These are phyloP conservation scores for Phoenicopterus ruber DNA, from an alignment of 2,113 vertebrate genomes.

Conservation along the genomic window DNA sequence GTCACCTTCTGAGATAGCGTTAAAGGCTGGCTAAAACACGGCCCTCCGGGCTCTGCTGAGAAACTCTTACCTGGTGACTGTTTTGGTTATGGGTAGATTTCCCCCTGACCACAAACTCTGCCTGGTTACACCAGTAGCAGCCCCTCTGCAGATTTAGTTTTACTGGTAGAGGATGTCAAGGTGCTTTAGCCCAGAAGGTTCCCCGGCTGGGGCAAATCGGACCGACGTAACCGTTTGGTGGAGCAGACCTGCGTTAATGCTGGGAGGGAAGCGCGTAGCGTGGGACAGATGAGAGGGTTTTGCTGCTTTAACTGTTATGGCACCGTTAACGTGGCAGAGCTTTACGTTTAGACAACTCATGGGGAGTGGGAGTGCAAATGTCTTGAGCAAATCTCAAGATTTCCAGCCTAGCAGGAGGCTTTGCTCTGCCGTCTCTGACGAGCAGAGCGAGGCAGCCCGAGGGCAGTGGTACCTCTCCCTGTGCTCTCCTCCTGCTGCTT, in stretches of 20 bases:
- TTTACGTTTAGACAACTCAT: not conserved
- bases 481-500: not conserved
- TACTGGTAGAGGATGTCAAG: not conserved
- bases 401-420: not conserved
- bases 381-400: not conserved
- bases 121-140: not conserved
- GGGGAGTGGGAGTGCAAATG: no score
- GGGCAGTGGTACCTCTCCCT: not conserved
- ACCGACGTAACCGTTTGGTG: not conserved
- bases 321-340: not conserved
- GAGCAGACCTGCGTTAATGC: not conserved
- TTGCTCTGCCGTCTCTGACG: not conserved
- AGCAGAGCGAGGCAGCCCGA: not conserved
- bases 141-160: not conserved
- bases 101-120: not conserved
- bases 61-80: not conserved
- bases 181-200: not conserved
- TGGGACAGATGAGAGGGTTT: not conserved
- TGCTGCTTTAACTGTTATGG: not conserved
- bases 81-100: not conserved
- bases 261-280: not conserved
- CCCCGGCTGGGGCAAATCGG: not conserved
- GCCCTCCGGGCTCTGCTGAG: not conserved
- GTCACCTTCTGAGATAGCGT: accelerated
- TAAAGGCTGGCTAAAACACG: not conserved